Evolutionary conservation across 2,797 vertebrate genomes (phyloP).

Genomic region (Lagorchestes hirsutus): DNA sequence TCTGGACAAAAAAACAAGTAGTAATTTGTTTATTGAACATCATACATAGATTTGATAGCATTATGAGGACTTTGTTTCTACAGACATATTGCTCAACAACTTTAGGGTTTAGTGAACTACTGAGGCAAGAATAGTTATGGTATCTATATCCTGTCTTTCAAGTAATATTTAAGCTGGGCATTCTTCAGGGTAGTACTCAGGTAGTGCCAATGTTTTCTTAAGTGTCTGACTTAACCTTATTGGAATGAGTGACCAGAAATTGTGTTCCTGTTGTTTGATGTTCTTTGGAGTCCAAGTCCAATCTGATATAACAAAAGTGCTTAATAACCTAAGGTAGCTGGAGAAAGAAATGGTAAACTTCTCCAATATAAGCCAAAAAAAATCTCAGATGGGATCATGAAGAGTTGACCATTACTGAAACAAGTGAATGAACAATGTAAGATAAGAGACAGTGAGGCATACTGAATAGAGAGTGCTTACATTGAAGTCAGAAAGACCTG

Average conservation of each 20-base stretch:
- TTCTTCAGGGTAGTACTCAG: not conserved
- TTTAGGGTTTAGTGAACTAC: not conserved
- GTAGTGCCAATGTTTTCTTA: not conserved
- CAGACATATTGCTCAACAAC: not conserved
- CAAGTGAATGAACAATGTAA: not conserved
- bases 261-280: not conserved
- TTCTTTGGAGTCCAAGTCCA: not conserved
- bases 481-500: not conserved
- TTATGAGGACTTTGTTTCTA: constrained; percentile 1
- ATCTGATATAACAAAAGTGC: not conserved
- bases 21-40: not conserved
- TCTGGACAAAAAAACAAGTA: not conserved
- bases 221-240: not conserved
- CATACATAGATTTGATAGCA: not conserved
- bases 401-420: not conserved
- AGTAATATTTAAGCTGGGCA: not conserved
- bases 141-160: not conserved
- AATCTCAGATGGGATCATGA: not conserved
- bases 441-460: not conserved
- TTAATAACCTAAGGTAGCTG: not conserved
- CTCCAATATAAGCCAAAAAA: not conserved
- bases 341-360: not conserved
- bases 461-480: not conserved
- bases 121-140: not conserved
- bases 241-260: not conserved